Evolutionary conservation across 2,888 invertebrate genomes (phyloP), one percentile per base, ranked within the genome.

Genomic region (Drosophila setosimentum): DNA sequence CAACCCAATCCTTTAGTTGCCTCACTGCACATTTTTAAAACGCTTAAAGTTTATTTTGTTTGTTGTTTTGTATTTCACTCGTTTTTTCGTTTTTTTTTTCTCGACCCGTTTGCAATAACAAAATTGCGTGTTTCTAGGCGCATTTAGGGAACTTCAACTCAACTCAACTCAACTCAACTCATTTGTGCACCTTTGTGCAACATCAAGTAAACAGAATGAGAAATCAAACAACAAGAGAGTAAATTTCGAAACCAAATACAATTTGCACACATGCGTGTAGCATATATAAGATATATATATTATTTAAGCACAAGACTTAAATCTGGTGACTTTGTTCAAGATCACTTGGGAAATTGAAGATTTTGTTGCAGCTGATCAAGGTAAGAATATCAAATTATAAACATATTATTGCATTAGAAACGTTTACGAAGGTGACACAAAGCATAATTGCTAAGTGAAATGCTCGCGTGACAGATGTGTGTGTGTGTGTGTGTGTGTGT

Each of bases 131-230:
- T 64, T 61, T 50, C 58, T 59, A 69, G 78, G 58, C 84, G 67
- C 85, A 74, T 86, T 86, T 70, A 35, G 75, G 64, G 51, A 70
- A 75, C 45, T 87, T 78, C 67, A 71, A 73, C 70, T 83, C 74
- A 74, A n/a, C n/a, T n/a, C n/a, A n/a, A n/a, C n/a, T n/a, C n/a
- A n/a, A n/a, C n/a, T 78, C 67, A 71, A 73, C 70, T 83, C 74
- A 74, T 73, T 84, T 73, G 75, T 63, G 79, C 65, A 67, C 66
- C 66, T 74, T 76, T 67, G 53, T 65, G 60, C 42, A 58, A 65
- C 65, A 74, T 65, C 65, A 78, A 49, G 21, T 6, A 51, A 53
- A 53, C 48, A 40, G 29, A 40, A 27, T 16, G 29, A 0, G 11
- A 21, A 21, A 48, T 13, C 21, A 37, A 13, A 40, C 13, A 30